Conservation (phyloP, 2,113 vertebrate species). For the Coturnix japonica region DNA sequence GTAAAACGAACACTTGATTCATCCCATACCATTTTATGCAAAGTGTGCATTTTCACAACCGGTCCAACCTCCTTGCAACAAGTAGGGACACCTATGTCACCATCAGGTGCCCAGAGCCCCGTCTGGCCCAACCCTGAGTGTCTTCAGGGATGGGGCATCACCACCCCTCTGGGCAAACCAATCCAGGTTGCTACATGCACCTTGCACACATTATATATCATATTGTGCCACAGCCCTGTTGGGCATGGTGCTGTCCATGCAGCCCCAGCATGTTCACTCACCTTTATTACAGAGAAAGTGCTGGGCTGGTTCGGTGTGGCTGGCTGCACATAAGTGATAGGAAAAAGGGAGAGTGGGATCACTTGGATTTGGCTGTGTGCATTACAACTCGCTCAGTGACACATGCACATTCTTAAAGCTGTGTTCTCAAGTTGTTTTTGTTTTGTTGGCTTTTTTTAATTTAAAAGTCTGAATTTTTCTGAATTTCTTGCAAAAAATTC, state of each 20-base stretch:
- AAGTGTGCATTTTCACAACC: not conserved
- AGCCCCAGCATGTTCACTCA: not conserved
- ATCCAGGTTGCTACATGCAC: not conserved
- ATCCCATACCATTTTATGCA: not conserved
- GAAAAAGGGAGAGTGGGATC: not conserved
- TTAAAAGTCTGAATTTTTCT: conserved; percentile 48
- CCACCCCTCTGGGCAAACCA: too few relatives aligned
- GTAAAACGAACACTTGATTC: not conserved
- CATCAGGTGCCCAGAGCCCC: too few relatives aligned
- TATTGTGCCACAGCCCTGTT: not conserved
- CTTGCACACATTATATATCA: fast-evolving
- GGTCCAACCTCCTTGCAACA: too few relatives aligned
- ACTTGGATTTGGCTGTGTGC: not conserved
- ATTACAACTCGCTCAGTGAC: not conserved
- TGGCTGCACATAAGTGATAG: not conserved
- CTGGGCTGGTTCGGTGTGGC: not conserved
- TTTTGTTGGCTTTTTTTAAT: not conserved
- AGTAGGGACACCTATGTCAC: too few relatives aligned
- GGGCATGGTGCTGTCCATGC: too few relatives aligned
- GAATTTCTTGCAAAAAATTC: conserved; percentile 44
- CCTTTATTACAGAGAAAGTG: not conserved
- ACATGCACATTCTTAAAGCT: not conserved
- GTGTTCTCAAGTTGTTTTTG: conserved; percentile 16
- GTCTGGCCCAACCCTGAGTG: too few relatives aligned
- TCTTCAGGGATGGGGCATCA: too few relatives aligned